A percentile compares a stretch with the other conserved stretches of the same genome.
Evolutionary conservation across 2,888 invertebrate genomes (phyloP).

Genomic region (Poecilus cupreus): DNA sequence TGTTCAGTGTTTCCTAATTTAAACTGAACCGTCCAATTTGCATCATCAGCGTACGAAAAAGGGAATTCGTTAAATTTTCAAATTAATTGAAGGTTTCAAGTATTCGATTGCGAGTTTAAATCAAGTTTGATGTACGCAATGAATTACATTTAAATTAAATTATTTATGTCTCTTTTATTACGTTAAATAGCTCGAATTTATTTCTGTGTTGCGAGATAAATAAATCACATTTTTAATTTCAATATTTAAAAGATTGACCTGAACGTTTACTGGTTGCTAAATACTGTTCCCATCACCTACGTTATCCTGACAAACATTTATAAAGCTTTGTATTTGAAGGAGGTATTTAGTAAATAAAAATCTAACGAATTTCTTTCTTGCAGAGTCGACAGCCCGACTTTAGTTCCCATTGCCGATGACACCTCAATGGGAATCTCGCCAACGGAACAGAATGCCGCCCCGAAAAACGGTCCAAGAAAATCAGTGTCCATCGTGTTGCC

Average conservation of each 20-base stretch:
- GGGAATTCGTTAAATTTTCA: not conserved
- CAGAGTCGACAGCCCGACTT: slow-evolving; percentile 68
- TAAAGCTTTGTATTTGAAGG: not conserved
- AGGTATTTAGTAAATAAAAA: not conserved
- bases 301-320: too few relatives aligned
- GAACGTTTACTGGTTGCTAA: too few relatives aligned
- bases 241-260: too few relatives aligned
- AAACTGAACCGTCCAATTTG: not conserved
- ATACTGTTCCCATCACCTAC: too few relatives aligned
- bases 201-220: not conserved
- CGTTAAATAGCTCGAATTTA: not conserved
- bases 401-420: slow-evolving; percentile 71
- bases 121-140: not conserved
- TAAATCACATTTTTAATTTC: too few relatives aligned
- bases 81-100: not conserved
- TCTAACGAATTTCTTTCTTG: slow-evolving; percentile 59
- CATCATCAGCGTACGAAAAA: not conserved
- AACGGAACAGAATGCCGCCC: slow-evolving; percentile 66
- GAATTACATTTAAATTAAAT: slow-evolving; percentile 12
- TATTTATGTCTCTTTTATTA: not conserved
- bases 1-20: not conserved
- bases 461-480: slow-evolving; percentile 71
- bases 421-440: slow-evolving; percentile 69
- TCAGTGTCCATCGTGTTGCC: slow-evolving; percentile 79
- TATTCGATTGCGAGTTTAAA: not conserved